A percentile compares a stretch with the other conserved stretches of the same genome.
Evolutionary conservation across 2,888 invertebrate species (phyloP).

Genomic region (Sericinus montela): DNA sequence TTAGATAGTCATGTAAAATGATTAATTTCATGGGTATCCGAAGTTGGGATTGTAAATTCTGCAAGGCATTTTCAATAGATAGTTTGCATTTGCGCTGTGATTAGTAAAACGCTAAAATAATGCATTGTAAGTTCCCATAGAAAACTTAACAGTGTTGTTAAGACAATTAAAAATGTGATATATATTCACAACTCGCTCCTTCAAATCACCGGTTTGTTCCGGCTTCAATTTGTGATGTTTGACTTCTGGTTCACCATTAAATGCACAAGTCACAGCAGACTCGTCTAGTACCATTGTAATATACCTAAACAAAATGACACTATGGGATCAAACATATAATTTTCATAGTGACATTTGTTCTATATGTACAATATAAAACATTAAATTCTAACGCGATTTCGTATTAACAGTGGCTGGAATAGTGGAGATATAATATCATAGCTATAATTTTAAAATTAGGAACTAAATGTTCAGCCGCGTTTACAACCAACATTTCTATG

Average conservation of each 20-base stretch:
- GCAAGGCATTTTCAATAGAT: not conserved
- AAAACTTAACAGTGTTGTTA: not conserved
- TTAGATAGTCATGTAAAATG: not conserved
- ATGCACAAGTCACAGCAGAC: conserved; percentile 17
- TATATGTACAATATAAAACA: conserved; percentile 29
- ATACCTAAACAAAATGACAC: conserved; percentile 52
- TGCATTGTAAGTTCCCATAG: not conserved
- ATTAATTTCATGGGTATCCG: not conserved
- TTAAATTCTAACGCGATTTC: conserved; percentile 21
- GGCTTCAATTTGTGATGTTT: not conserved
- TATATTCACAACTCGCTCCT: not conserved
- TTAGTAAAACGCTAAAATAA: not conserved
- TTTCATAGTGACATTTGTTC: conserved; percentile 59
- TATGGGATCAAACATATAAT: conserved; percentile 72
- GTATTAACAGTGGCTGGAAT: conserved; percentile 17
- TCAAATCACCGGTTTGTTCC: not conserved
- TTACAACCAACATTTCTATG: conserved; percentile 10
- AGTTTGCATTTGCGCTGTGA: not conserved
- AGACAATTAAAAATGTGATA: not conserved
- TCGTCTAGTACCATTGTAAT: conserved; percentile 11
- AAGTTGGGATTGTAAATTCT: conserved; percentile 10
- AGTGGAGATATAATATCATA: conserved; percentile 18
- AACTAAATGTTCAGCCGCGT: conserved; percentile 19
- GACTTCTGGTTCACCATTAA: conserved; percentile 5
- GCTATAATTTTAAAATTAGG: conserved; percentile 15